Conservation (phyloP, 2,797 vertebrate genomes). For the Xenopus petersii region DNA sequence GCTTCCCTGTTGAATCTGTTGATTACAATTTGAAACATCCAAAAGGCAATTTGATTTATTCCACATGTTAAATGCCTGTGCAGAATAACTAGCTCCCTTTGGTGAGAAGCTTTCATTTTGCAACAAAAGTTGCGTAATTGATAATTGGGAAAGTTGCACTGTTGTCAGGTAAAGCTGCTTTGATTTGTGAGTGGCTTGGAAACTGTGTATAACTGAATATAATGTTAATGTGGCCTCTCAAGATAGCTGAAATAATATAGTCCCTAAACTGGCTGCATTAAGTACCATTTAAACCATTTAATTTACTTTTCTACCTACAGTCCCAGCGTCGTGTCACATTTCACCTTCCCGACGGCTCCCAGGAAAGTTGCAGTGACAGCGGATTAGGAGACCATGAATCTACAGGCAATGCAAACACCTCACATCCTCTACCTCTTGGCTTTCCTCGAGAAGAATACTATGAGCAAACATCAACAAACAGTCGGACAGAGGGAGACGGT, state of each 20-base stretch:
- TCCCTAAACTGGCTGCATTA: constrained; percentile 52
- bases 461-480: constrained; percentile 87
- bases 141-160: too few relatives aligned
- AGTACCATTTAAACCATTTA: constrained; percentile 49
- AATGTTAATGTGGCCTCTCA: constrained; percentile 46
- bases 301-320: constrained; percentile 65
- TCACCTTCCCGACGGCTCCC: constrained; percentile 92
- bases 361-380: constrained; percentile 91
- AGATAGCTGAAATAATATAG: constrained; percentile 46
- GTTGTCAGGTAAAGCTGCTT: too few relatives aligned
- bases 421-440: constrained; percentile 83
- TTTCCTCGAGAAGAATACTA: constrained; percentile 90
- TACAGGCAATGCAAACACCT: constrained; percentile 69
- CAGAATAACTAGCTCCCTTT: too few relatives aligned
- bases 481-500: constrained; percentile 93
- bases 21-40: too few relatives aligned
- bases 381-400: constrained; percentile 83
- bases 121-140: too few relatives aligned
- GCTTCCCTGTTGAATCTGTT: too few relatives aligned
- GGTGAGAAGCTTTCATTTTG: too few relatives aligned
- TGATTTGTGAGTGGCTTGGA: not conserved
- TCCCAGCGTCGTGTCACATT: constrained; percentile 93
- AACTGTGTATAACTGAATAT: constrained; percentile 50
- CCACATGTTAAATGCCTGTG: too few relatives aligned
- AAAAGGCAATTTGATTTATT: too few relatives aligned